A percentile compares a stretch with the other conserved stretches of the same genome.
Conservation (phyloP, 2,888 invertebrate species). For the Poecilobothrus nobilitatus region DNA sequence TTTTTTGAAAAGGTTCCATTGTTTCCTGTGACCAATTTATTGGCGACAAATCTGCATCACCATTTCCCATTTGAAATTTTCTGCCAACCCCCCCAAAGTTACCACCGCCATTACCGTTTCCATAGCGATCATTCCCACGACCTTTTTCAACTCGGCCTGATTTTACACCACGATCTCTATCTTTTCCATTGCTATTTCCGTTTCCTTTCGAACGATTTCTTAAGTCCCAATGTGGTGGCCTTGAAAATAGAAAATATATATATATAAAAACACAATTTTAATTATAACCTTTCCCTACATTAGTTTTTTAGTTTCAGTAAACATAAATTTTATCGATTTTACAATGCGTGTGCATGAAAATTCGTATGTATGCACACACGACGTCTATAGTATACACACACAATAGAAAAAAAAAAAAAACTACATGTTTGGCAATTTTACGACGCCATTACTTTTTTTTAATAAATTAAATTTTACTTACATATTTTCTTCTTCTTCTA, state of each 20-base stretch:
- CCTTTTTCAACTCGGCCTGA: conserved; percentile 26
- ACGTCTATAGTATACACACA: not conserved
- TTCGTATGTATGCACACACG: not conserved
- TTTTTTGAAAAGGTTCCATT: conserved; percentile 68
- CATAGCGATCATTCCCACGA: conserved; percentile 29
- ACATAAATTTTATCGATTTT: too few relatives aligned
- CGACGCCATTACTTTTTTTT: not conserved
- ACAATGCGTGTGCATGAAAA: not conserved
- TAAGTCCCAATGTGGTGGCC: conserved; percentile 16
- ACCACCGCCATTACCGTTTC: conserved; percentile 30
- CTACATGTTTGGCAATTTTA: not conserved
- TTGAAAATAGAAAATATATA: not conserved
- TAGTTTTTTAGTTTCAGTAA: too few relatives aligned
- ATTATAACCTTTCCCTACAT: too few relatives aligned
- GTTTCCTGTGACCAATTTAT: conserved; percentile 50
- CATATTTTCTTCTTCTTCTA: not conserved
- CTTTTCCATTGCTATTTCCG: conserved; percentile 11
- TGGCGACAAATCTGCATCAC: conserved; percentile 70
- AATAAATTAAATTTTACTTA: not conserved
- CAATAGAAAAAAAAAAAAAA: not conserved
- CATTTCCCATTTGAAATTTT: conserved; percentile 70
- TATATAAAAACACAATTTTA: too few relatives aligned
- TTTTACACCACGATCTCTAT: conserved; percentile 19
- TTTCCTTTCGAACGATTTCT: not conserved
- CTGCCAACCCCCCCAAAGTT: conserved; percentile 86